Conservation (phyloP, 2,113 vertebrate genomes). For the Promerops cafer region DNA sequence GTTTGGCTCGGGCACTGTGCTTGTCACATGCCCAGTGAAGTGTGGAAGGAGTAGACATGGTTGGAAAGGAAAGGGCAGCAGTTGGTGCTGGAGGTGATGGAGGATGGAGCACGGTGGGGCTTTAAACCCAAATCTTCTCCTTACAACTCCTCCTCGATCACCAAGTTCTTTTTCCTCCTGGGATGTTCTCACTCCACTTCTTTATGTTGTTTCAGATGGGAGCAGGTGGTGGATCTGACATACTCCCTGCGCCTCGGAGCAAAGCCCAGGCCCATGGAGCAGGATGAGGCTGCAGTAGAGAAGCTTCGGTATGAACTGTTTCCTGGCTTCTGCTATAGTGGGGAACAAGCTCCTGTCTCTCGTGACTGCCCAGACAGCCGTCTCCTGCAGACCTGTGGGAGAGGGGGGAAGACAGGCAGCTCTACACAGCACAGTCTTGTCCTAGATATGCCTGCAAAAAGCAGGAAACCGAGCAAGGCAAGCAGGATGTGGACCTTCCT, state of each 20-base stretch:
- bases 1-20: neutral
- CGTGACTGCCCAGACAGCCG: neutral
- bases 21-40: neutral
- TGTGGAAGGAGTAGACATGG: neutral
- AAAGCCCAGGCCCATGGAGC: constrained; percentile 80
- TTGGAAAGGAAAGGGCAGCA: rapidly evolving
- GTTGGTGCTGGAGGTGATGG: neutral
- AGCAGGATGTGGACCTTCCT: neutral
- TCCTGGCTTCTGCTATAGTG: neutral
- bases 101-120: neutral
- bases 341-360: neutral
- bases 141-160: neutral
- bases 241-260: constrained; percentile 84
- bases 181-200: neutral
- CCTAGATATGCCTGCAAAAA: neutral
- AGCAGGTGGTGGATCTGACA: constrained; percentile 91
- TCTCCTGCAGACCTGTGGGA: neutral
- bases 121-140: neutral
- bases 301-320: constrained; percentile 81
- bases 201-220: constrained; percentile 79
- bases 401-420: neutral
- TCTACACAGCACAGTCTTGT: neutral
- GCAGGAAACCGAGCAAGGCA: neutral
- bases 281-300: constrained; percentile 82
- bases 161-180: neutral